phyloP scores from a whole-genome alignment of 2,797 vertebrate genomes.

The Peromyscus nudipes region DNA sequence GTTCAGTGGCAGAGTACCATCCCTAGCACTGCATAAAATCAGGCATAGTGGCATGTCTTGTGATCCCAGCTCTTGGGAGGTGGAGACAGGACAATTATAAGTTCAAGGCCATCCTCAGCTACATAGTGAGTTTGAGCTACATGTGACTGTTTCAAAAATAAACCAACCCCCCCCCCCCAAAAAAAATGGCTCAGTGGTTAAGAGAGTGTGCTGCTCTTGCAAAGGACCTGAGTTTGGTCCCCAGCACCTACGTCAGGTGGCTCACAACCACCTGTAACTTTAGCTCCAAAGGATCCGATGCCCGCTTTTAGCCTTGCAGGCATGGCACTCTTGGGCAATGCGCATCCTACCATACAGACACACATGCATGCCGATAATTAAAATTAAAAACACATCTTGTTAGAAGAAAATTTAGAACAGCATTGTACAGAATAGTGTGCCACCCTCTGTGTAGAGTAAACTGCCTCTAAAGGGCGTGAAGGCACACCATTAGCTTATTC shows the following conservation, averaged over 20 bases:
- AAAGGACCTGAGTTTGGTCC: not conserved
- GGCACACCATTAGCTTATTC: not conserved
- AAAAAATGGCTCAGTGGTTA: not conserved
- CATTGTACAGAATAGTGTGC: not conserved
- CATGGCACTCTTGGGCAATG: not conserved
- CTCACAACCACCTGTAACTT: not conserved
- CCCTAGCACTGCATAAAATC: not conserved
- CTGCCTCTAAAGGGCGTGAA: not conserved
- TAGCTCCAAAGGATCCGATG: not conserved
- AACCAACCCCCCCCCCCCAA: not conserved
- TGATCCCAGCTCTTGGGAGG: not conserved
- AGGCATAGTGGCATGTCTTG: not conserved
- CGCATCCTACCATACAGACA: not conserved
- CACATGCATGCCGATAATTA: not conserved
- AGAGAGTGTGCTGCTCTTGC: not conserved
- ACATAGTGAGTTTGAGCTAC: not conserved
- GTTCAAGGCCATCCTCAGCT: not conserved
- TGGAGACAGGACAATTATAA: not conserved
- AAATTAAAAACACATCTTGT: not conserved
- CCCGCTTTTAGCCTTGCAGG: not conserved
- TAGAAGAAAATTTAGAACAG: not conserved
- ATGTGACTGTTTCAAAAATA: not conserved
- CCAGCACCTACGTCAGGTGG: not conserved
- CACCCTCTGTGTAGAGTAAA: not conserved
- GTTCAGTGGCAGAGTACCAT: not conserved